These are phyloP conservation scores for Ispidina picta DNA, from an alignment of 2,797 vertebrate genomes.

Conservation along the genomic window DNA sequence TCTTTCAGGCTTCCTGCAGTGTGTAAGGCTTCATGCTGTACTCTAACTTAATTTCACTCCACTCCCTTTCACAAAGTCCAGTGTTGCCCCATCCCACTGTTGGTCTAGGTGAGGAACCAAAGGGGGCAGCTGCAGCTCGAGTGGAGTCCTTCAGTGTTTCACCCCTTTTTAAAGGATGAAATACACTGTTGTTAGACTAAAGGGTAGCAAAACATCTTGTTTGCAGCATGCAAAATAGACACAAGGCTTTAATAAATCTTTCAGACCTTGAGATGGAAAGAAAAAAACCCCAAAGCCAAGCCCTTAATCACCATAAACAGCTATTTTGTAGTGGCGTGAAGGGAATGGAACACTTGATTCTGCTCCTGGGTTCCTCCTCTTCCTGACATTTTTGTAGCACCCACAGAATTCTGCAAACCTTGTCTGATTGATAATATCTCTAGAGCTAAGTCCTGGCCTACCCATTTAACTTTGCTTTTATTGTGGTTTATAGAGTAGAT, in stretches of 20 bases:
- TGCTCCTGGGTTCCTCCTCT: neutral
- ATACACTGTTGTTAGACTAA: neutral
- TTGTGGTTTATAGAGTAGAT: neutral
- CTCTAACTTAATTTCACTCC: neutral
- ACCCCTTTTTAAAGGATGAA: neutral
- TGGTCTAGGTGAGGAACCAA: neutral
- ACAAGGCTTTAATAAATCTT: neutral
- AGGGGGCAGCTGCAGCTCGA: neutral
- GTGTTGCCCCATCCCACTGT: neutral
- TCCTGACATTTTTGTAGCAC: neutral
- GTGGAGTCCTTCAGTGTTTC: neutral
- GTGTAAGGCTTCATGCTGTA: neutral
- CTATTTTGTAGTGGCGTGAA: neutral
- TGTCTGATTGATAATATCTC: neutral
- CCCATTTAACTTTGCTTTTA: constrained; percentile 5
- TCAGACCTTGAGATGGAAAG: neutral
- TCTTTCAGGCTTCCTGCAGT: neutral
- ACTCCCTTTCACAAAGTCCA: neutral
- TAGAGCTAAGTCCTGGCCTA: neutral
- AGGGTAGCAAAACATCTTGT: neutral
- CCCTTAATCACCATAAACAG: neutral
- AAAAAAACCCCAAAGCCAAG: neutral
- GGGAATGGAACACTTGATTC: neutral
- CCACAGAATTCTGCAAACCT: neutral
- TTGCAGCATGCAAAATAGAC: neutral